Evolutionary conservation across 2,113 vertebrate genomes (phyloP), one percentile per base, ranked within the genome.

Genomic region (Halcyon malimbica): DNA sequence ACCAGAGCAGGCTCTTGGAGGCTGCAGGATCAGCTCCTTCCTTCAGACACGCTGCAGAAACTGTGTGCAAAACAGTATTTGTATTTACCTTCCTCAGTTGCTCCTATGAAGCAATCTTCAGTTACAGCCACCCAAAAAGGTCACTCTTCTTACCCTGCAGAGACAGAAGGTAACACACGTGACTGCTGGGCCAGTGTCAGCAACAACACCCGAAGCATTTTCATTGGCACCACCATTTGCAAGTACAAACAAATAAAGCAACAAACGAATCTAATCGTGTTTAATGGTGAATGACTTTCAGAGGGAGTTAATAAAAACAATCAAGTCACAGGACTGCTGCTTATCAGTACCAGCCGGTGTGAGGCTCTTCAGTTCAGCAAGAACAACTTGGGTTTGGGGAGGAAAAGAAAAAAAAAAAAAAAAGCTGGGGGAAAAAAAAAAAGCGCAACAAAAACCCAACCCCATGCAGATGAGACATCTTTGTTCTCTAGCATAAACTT

Each of bases 41-140:
- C 48, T 69, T n/a, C 83, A 89, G 83, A 48, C 12, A 44, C 4
- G 54, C 35, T 86, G 78, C 86, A 89, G 37, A 74, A 94, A 87
- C 53, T 33, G 67, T 78, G 21, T 67, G 59, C 64, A 63, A 63
- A 73, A 25, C 56, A 78, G 50, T 70, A 48, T 80, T 87, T 91
- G 85, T 97, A 97, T 98, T 99, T 99, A 99, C 99, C 99, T 99
- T 98, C 98, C 96, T 96, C 97, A 97, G 98, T 98, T 98, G 98
- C 98, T 99, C 98, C 98, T 97, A 98, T 98, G 98, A 98, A 98
- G 98, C 98, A 98, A 98, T 99, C 98, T 99, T 99, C 98, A 98
- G 98, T 98, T 98, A 98, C 98, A 98, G 98, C 98, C 98, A 98
- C 96, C 94, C 97, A 97, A 97, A 98, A 98, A 98, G 98, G 98